Evolutionary conservation across 2,113 vertebrate species (phyloP), one percentile per base, ranked within the genome.

Genomic region (Cardinalis cardinalis): DNA sequence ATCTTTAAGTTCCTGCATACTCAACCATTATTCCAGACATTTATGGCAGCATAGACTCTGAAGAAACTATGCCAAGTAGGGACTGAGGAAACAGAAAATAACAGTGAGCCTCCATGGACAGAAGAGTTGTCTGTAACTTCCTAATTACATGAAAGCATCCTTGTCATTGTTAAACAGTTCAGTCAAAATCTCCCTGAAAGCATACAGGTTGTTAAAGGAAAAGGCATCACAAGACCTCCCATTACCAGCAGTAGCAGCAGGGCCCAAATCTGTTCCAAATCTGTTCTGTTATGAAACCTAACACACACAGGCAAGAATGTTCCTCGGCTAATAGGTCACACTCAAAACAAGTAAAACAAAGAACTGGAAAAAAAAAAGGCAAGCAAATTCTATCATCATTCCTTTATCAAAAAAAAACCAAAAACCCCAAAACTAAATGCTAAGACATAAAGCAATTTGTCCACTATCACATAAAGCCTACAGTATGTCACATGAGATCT

Each of bases 281-380:
- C 9, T 51, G 49, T 73, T 77, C 49, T 68, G 16, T 32, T 48
- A 71, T 0, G 12, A 60, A 91, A 85, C 21, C 21, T 70, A 70
- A 60, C 26, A 38, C 7, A 82, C 18, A 36, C 2, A 53, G 2
- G 21, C 26, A 84, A 70, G 34, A 56, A 32, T 19, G 20, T 21
- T 73, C 31, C 10, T 88, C 49, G 44, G 20, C 24, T 40, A 53
- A 64, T 15, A 24, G 38, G 26, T 26, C 46, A 65, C 31, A n/a
- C 16, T 46, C 23, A 20, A 86, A 83, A 71, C 12, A 77, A 41
- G 0, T 21, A 65, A 65, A 29, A 63, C 32, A 81, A 78, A 65
- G n/a, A 58, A 70, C 0, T 32, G 18, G 48, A 1, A 1, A 2
- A 5, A 40, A 73, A 18, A 60, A 18, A 12, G 2, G 6, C 24